A percentile compares a stretch with the other conserved stretches of the same genome.
phyloP scores from a whole-genome alignment of 2,113 vertebrate genomes.

The Callionymus lyra region DNA sequence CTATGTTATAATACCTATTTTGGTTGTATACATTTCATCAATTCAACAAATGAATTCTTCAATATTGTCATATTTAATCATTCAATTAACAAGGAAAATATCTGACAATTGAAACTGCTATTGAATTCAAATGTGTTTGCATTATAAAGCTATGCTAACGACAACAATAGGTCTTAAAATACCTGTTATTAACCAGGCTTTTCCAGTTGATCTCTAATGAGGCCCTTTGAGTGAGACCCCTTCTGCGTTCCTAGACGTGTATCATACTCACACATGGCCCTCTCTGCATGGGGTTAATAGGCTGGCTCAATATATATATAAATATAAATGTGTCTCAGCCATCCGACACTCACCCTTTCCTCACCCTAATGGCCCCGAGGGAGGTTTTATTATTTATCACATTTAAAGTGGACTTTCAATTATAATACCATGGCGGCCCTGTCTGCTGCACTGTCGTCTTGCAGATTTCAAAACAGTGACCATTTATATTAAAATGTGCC shows the following conservation, averaged over 20 bases:
- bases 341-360: slow-evolving; percentile 18
- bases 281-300: slow-evolving; percentile 42
- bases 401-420: slow-evolving; percentile 53
- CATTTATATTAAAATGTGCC: too few relatives aligned
- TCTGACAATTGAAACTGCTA: too few relatives aligned
- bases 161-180: too few relatives aligned
- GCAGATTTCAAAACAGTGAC: slow-evolving; percentile 4
- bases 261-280: slow-evolving; percentile 34
- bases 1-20: too few relatives aligned
- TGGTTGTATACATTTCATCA: too few relatives aligned
- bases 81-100: too few relatives aligned
- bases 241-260: slow-evolving; percentile 17
- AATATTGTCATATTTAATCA: too few relatives aligned
- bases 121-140: too few relatives aligned
- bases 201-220: slow-evolving; percentile 34
- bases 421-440: slow-evolving; percentile 36
- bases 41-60: too few relatives aligned
- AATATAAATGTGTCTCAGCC: slow-evolving; percentile 15
- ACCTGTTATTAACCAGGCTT: slow-evolving; percentile 3
- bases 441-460: slow-evolving; percentile 26
- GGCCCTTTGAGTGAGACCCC: slow-evolving; percentile 16
- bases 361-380: slow-evolving; percentile 31
- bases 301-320: slow-evolving; percentile 28
- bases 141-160: too few relatives aligned
- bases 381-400: slow-evolving; percentile 53